Evolutionary conservation across 2,113 vertebrate species (phyloP).

Genomic region (Thamnaconus septentrionalis): DNA sequence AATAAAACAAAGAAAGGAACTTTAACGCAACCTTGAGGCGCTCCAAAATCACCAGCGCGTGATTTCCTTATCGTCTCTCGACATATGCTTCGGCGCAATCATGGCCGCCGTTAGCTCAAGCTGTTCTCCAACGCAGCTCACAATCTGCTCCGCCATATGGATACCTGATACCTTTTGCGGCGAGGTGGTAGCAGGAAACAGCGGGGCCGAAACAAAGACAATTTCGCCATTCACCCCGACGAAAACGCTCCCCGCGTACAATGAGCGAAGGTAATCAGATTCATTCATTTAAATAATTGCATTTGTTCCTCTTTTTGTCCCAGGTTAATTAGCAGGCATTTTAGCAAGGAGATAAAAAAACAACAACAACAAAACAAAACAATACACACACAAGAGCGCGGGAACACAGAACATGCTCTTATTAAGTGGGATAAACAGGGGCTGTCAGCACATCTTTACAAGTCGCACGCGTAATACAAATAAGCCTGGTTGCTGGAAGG

Average conservation of each 20-base stretch:
- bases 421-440: conserved; percentile 52
- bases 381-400: too few relatives aligned
- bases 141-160: conserved; percentile 20
- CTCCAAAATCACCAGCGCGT: too few relatives aligned
- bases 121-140: conserved; percentile 12
- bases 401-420: background rate
- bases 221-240: conserved; percentile 18
- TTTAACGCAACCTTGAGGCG: conserved; percentile 46
- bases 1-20: background rate
- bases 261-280: conserved; percentile 35
- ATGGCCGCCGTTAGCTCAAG: conserved; percentile 1
- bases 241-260: conserved; percentile 16
- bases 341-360: conserved; percentile 9
- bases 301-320: conserved; percentile 49
- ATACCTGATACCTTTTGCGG: background rate
- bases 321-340: conserved; percentile 54
- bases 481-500: conserved; percentile 44
- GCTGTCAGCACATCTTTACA: conserved; percentile 61
- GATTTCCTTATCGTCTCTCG: background rate
- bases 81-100: conserved; percentile 26
- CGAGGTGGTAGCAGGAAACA: too few relatives aligned
- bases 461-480: conserved; percentile 58
- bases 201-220: too few relatives aligned
- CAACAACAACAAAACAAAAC: background rate
- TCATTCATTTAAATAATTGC: conserved; percentile 52